Percentiles rank a stretch among this genome's conserved stretches.
Conservation (phyloP, 2,113 vertebrate species). For the Sorex araneus region DNA sequence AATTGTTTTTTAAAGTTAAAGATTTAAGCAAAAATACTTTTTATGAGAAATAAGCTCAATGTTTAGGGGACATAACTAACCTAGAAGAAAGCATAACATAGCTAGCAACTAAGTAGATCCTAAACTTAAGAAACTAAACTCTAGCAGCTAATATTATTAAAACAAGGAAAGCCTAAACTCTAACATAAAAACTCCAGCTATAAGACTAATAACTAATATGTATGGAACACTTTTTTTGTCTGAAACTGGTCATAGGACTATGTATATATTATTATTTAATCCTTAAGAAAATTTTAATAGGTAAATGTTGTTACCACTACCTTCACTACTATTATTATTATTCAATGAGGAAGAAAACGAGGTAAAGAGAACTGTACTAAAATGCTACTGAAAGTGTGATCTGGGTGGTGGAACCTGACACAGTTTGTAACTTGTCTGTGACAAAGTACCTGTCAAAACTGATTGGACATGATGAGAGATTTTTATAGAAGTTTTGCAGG, state of each 20-base stretch:
- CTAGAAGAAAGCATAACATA: conserved; percentile 20
- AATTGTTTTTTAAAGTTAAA: conserved; percentile 46
- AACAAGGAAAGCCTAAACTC: too few species aligned
- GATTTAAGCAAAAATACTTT: background rate
- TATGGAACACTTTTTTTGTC: background rate
- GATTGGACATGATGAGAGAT: conserved; percentile 1
- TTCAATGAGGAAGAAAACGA: conserved; percentile 4
- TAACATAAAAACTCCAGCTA: too few species aligned
- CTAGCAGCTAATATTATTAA: background rate
- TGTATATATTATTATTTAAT: background rate
- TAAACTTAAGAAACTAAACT: background rate
- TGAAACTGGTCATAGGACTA: too few species aligned
- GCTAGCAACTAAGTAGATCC: background rate
- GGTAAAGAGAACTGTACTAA: background rate
- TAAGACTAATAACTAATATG: background rate
- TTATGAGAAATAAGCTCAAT: conserved; percentile 27
- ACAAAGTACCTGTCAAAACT: background rate
- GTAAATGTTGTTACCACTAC: background rate
- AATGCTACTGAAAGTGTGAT: background rate
- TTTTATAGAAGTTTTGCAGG: background rate
- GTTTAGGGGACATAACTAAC: background rate
- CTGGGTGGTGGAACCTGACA: background rate
- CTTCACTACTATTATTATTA: background rate
- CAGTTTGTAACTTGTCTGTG: background rate
- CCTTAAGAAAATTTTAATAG: background rate